Conservation (phyloP, 2,888 invertebrate genomes). For the Euzetes globulus region DNA sequence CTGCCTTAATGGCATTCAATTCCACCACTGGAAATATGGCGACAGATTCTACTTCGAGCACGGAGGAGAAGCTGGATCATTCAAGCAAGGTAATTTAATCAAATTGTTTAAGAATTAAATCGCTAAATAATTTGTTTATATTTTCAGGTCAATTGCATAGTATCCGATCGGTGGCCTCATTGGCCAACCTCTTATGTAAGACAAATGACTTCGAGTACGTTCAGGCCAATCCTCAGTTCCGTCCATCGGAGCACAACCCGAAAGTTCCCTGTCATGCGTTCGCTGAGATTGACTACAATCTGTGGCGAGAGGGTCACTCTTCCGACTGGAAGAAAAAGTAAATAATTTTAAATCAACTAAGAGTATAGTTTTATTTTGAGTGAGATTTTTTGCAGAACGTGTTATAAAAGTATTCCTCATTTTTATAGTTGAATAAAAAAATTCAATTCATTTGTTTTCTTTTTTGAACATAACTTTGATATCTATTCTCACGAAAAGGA, state of each 20-base stretch:
- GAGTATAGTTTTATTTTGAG: no score
- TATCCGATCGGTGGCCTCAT: conserved; percentile 25
- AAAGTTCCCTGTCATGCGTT: conserved; percentile 22
- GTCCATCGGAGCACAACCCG: conserved; percentile 30
- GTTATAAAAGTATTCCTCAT: no score
- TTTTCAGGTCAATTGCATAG: conserved; percentile 31
- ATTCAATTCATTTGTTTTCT: no score
- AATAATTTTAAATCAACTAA: neutral
- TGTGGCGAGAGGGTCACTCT: conserved; percentile 20
- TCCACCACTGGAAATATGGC: conserved; percentile 36
- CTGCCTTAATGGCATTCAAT: conserved; percentile 35
- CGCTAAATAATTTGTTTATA: neutral
- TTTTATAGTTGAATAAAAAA: no score
- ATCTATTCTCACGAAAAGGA: no score
- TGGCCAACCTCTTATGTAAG: conserved; percentile 34
- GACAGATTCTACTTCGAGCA: conserved; percentile 35
- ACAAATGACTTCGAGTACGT: conserved; percentile 30
- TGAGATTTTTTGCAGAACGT: no score
- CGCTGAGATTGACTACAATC: conserved; percentile 25
- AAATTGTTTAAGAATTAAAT: neutral
- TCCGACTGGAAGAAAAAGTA: conserved; percentile 7
- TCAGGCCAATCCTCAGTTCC: conserved; percentile 31
- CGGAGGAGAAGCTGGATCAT: conserved; percentile 31
- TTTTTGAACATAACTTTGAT: no score
- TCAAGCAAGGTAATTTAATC: conserved; percentile 16